phyloP scores from a whole-genome alignment of 2,888 invertebrate species.

The Elmis aenea region DNA sequence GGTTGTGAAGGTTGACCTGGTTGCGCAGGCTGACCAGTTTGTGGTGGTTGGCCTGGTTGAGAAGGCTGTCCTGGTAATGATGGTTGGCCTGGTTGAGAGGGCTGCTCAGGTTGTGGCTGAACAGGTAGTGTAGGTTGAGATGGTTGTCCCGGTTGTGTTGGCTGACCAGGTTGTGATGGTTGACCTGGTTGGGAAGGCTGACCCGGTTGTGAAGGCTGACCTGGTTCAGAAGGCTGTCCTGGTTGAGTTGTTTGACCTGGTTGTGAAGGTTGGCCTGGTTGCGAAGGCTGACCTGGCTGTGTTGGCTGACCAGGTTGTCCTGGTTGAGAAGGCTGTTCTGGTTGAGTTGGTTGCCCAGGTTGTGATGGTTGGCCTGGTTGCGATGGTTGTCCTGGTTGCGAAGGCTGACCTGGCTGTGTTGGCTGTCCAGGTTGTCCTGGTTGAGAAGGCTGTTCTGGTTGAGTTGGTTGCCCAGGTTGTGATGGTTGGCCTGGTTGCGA shows the following conservation, averaged over 20 bases:
- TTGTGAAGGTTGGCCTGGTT: constrained; percentile 9
- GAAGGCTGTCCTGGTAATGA: constrained; percentile 21
- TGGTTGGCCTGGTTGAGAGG: constrained; percentile 9
- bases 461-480: constrained; percentile 30
- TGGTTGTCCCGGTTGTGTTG: constrained; percentile 14
- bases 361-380: constrained; percentile 8
- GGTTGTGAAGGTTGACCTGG: constrained; percentile 14
- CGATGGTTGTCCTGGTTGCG: constrained; percentile 8
- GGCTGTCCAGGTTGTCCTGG: constrained; percentile 15
- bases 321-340: constrained; percentile 8
- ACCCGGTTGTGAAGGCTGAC: constrained; percentile 17
- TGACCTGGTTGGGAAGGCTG: constrained; percentile 13
- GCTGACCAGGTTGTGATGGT: constrained; percentile 21
- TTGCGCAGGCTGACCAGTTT: constrained; percentile 12
- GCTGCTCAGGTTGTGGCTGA: constrained; percentile 16
- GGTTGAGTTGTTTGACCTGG: constrained; percentile 19
- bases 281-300: constrained; percentile 10
- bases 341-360: constrained; percentile 12
- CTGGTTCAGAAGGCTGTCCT: constrained; percentile 30
- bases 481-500: constrained; percentile 24
- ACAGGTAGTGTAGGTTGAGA: not conserved
- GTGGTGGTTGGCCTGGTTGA: constrained; percentile 11
- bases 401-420: constrained; percentile 28
- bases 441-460: constrained; percentile 24
- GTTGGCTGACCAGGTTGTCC: constrained; percentile 7